phyloP scores from a whole-genome alignment of 2,113 vertebrate species.

The Turdus rufiventris region DNA sequence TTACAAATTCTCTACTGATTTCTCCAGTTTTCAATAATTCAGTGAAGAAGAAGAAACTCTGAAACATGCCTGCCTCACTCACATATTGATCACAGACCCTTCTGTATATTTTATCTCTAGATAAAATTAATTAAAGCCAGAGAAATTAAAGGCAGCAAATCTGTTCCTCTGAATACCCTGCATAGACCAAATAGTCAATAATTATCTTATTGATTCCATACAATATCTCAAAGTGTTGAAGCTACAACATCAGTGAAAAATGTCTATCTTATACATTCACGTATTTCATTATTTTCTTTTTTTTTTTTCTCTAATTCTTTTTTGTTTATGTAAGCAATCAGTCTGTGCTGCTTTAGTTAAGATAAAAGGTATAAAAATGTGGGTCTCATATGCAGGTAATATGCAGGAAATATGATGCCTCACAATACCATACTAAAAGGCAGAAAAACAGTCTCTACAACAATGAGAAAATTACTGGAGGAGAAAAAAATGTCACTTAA shows the following conservation, averaged over 20 bases:
- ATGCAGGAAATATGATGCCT: not conserved
- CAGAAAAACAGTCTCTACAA: constrained; percentile 45
- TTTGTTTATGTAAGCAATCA: not conserved
- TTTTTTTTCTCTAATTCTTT: not conserved
- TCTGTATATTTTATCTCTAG: constrained; percentile 38
- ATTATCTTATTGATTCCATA: constrained; percentile 13
- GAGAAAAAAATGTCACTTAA: constrained; percentile 70
- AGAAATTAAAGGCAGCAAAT: constrained; percentile 30
- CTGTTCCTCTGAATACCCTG: not conserved
- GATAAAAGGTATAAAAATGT: not conserved
- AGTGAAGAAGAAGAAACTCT: constrained; percentile 22
- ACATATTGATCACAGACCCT: constrained; percentile 29
- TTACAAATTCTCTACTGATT: constrained; percentile 53
- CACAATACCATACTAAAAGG: constrained; percentile 14
- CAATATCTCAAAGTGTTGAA: not conserved
- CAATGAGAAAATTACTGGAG: constrained; percentile 56
- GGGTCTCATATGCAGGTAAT: not conserved
- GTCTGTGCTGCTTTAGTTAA: not conserved
- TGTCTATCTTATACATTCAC: not conserved
- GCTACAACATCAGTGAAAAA: not conserved
- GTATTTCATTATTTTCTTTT: not conserved
- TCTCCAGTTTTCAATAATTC: constrained; percentile 60
- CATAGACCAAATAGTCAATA: constrained; percentile 4
- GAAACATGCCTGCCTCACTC: not conserved
- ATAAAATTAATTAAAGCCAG: constrained; percentile 54